Evolutionary conservation across 2,797 vertebrate species (phyloP).

Genomic region (Typhlichthys eigenmanni): DNA sequence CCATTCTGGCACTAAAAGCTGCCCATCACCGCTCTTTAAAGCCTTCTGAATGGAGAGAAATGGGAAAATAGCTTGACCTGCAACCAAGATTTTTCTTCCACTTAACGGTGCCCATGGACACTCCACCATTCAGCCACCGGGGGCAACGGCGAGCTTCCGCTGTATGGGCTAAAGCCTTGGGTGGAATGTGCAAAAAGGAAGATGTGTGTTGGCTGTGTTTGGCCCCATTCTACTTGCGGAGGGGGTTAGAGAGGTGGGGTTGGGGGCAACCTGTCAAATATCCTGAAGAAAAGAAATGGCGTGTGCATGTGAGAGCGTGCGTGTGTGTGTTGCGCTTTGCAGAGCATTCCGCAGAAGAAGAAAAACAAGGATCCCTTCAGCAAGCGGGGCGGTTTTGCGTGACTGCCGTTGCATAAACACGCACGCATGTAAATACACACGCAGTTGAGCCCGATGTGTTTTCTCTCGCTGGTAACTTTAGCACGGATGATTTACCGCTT

Average conservation of each 20-base stretch:
- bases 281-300: conserved; percentile 54
- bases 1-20: conserved; percentile 6
- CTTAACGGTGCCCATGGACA: background rate
- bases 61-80: conserved; percentile 10
- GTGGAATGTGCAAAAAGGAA: conserved; percentile 16
- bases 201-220: conserved; percentile 20
- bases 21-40: background rate
- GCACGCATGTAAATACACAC: conserved; percentile 30
- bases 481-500: conserved; percentile 82
- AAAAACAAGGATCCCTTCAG: conserved; percentile 69
- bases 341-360: conserved; percentile 52
- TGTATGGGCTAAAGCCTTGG: background rate
- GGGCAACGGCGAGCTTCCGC: conserved; percentile 32
- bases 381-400: conserved; percentile 65
- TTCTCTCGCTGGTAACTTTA: conserved; percentile 77
- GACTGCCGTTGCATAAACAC: conserved; percentile 73
- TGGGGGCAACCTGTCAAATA: conserved; percentile 63
- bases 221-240: conserved; percentile 12
- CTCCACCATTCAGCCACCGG: conserved; percentile 38
- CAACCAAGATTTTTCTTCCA: conserved; percentile 1
- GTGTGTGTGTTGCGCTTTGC: conserved; percentile 20
- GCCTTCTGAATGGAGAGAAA: background rate
- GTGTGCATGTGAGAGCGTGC: conserved; percentile 12
- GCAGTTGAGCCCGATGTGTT: conserved; percentile 59
- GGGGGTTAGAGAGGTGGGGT: conserved; percentile 14